These are phyloP conservation scores for Lepisosteus oculatus DNA, from an alignment of 2,113 vertebrate species.

Conservation along the genomic window DNA sequence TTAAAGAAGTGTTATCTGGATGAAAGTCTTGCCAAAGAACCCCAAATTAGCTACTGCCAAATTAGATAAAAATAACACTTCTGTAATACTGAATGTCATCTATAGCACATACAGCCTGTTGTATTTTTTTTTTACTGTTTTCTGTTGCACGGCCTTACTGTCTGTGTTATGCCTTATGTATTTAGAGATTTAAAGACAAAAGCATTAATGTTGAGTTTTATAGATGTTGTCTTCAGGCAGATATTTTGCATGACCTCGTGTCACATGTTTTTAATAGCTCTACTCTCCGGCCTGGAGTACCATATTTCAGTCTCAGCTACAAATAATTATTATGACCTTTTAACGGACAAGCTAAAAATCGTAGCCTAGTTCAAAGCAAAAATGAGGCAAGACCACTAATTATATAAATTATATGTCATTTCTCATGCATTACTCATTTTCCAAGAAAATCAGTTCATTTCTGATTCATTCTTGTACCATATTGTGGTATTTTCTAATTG, in stretches of 20 bases:
- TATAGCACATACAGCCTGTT: no score
- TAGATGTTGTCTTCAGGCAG: constrained; percentile 21
- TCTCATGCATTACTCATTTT: no score
- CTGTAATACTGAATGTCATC: not conserved
- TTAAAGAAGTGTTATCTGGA: not conserved
- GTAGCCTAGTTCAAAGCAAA: no score
- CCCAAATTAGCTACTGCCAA: not conserved
- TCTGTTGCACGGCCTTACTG: not conserved
- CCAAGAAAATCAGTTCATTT: no score
- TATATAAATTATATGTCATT: no score
- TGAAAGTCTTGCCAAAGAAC: not conserved
- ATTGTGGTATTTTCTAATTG: not conserved
- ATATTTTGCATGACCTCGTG: not conserved
- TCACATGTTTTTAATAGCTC: not conserved
- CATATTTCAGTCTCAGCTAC: no score
- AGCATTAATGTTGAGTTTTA: no score
- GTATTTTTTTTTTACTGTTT: not conserved
- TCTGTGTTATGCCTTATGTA: not conserved
- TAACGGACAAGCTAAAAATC: no score
- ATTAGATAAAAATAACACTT: not conserved
- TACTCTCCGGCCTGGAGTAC: no score
- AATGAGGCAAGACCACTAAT: no score
- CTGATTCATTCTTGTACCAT: not conserved
- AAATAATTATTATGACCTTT: no score
- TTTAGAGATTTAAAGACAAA: no score